phyloP scores from a whole-genome alignment of 2,113 vertebrate species.

The Urocynchramus pylzowi region DNA sequence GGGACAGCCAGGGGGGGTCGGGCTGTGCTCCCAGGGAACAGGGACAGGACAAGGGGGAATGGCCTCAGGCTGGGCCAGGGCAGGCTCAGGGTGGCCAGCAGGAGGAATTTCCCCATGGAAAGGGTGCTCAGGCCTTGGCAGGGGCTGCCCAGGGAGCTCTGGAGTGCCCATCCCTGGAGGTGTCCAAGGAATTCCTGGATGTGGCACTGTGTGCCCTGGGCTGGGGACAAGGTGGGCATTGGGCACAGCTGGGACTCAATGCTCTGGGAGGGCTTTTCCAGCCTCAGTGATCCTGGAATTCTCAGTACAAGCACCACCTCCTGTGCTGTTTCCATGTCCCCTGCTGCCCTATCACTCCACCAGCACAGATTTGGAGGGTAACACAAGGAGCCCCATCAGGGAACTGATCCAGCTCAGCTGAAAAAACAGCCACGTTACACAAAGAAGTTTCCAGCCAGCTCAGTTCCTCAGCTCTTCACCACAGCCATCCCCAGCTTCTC shows the following conservation, averaged over 20 bases:
- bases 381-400: background rate
- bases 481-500: background rate
- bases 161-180: background rate
- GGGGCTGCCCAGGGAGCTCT: background rate
- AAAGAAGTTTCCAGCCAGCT: background rate
- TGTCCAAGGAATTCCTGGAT: accelerated
- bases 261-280: background rate
- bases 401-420: background rate
- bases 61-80: background rate
- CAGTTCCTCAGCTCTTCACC: background rate
- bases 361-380: background rate
- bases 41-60: background rate
- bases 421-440: background rate
- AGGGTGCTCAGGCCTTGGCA: background rate
- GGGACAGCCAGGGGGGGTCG: background rate
- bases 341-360: background rate
- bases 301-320: background rate
- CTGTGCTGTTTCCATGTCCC: background rate
- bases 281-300: accelerated
- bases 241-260: accelerated
- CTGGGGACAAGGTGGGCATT: accelerated
- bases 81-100: accelerated
- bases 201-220: background rate
- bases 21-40: background rate
- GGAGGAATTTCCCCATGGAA: background rate